Evolutionary conservation across 2,888 invertebrate species (phyloP).

Genomic region (Oasisia sp.): DNA sequence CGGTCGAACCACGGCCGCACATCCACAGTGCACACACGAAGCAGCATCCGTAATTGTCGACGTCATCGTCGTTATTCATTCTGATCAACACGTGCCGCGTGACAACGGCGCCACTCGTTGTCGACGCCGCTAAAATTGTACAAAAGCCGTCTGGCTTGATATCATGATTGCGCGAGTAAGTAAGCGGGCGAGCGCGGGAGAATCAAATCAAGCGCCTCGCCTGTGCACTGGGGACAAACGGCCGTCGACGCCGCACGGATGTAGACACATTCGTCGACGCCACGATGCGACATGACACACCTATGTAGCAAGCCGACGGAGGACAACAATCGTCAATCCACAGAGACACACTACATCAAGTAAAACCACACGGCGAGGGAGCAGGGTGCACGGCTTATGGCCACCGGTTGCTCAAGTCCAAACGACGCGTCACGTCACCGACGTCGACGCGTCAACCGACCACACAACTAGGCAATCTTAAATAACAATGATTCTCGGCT

Average conservation of each 20-base stretch:
- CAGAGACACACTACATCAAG: conserved; percentile 1
- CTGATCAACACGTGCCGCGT: not conserved
- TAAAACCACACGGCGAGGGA: conserved; percentile 12
- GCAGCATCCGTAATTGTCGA: not conserved
- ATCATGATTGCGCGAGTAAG: not conserved
- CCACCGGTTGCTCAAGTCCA: conserved; percentile 1
- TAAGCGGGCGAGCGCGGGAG: no score
- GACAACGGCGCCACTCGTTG: not conserved
- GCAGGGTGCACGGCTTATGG: not conserved
- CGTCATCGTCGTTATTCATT: not conserved
- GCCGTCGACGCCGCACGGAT: not conserved
- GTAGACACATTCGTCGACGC: not conserved
- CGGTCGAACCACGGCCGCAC: not conserved
- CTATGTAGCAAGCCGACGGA: not conserved
- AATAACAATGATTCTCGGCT: not conserved
- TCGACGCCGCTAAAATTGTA: not conserved
- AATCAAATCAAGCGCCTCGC: not conserved
- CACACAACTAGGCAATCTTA: conserved; percentile 17
- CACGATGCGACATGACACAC: not conserved
- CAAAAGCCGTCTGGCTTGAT: not conserved
- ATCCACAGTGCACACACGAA: not conserved
- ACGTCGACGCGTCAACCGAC: not conserved
- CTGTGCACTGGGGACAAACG: not conserved
- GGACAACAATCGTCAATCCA: not conserved
- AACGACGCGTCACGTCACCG: not conserved